phyloP scores from a whole-genome alignment of 2,797 vertebrate genomes.

The Hydrophis major region DNA sequence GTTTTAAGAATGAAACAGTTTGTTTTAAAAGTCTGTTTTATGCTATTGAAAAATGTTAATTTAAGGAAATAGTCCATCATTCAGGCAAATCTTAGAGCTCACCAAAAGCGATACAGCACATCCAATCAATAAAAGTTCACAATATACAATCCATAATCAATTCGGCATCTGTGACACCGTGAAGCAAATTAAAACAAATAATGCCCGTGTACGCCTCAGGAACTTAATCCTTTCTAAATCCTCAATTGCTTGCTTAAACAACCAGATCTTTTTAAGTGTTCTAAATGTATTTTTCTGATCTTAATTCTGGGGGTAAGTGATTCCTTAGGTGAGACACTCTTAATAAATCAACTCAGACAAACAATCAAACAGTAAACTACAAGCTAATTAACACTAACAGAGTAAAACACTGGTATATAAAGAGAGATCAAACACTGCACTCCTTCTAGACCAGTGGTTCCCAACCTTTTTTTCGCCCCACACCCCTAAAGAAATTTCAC shows the following conservation, averaged over 20 bases:
- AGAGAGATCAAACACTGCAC: too few species aligned
- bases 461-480: too few species aligned
- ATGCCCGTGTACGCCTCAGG: not conserved
- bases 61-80: not conserved
- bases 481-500: too few species aligned
- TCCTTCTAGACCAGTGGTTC: too few species aligned
- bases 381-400: too few species aligned
- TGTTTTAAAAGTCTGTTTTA: not conserved
- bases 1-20: not conserved
- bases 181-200: not conserved
- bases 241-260: not conserved
- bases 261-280: not conserved
- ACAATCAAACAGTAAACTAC: too few species aligned
- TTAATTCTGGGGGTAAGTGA: not conserved
- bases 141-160: not conserved
- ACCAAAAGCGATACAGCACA: not conserved
- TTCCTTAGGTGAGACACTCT: not conserved
- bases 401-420: too few species aligned
- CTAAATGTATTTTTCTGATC: not conserved
- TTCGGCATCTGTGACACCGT: not conserved
- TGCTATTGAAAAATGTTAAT: not conserved
- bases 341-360: not conserved
- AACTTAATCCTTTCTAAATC: not conserved
- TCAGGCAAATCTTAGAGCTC: not conserved
- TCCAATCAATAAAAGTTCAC: not conserved